Evolutionary conservation across 2,113 vertebrate species (phyloP).

Genomic region (Rhegmatorhina hoffmannsi): DNA sequence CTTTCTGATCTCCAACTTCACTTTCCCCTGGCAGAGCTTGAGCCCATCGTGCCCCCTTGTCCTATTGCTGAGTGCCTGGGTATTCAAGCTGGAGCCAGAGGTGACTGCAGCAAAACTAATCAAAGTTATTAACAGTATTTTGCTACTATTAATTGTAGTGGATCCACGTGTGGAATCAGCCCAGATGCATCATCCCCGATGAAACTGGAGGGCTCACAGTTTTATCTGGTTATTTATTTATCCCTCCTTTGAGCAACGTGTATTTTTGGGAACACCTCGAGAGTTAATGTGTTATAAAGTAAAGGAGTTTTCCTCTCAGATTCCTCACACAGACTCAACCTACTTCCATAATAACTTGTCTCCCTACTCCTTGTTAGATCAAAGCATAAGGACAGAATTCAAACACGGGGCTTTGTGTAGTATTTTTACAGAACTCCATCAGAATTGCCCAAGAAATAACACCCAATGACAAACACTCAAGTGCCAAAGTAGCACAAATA

Average conservation of each 20-base stretch:
- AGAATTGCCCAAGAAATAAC: background rate
- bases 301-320: background rate
- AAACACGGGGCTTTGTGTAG: background rate
- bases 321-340: background rate
- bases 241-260: background rate
- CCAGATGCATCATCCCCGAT: background rate
- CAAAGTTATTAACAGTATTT: background rate
- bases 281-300: background rate
- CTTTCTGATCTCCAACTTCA: too few species aligned
- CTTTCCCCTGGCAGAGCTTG: too few species aligned
- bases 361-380: background rate
- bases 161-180: accelerated
- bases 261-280: background rate
- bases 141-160: background rate
- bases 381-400: background rate
- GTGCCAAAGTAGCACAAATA: background rate
- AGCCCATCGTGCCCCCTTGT: too few species aligned
- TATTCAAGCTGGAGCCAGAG: background rate
- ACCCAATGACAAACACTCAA: background rate
- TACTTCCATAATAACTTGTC: background rate
- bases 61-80: too few species aligned
- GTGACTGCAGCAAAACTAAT: background rate
- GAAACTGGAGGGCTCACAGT: too few species aligned
- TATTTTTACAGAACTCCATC: background rate
- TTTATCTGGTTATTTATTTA: background rate